Base-by-base conservation (phyloP, 2,888 invertebrate genomes). In the Ecdyonurus torrentis region DNA sequence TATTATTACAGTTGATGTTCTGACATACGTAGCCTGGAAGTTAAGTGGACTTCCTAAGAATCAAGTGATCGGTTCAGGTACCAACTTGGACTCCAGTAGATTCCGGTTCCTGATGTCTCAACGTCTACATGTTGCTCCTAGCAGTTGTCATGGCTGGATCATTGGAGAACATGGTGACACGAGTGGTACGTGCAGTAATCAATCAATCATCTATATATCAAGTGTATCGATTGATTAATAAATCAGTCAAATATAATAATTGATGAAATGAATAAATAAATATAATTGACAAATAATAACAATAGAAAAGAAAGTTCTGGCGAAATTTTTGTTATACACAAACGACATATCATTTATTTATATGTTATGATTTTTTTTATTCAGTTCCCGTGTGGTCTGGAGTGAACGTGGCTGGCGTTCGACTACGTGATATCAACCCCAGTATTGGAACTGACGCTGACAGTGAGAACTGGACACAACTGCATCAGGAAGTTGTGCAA, bases 1-100 rank as follows among this genome's bases (percentile, higher is more conserved):
- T n/a, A n/a, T n/a, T n/a, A n/a, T 71, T 71, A 69, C 73, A 73
- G 92, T 93, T 25, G 95, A 96, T 73, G 86, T 95, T 66, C 78
- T 96, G 71, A 93, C 94, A 0, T 94, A 91, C 73, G 91, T 94
- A 15, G 86, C 94, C n/a, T 96, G 94, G 94, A 93, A 91, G 76
- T 73, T 96, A 63, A 92, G 92, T 67, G 93, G 93, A 5, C 78
- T 95, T 68, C 93, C 95, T 10, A 85, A 86, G 73, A 83, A 91
- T 72, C 83, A 87, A 50, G 89, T 95, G 60, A 86, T 96, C 72
- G 95, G 95, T 10, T 91, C 92, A 59, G 95, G 95, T 3, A 94
- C 94, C 53, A 94, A 94, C 76, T 80, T 96, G 69, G 95, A 95
- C 76, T 91, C 94, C 0, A 90, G 92, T 0, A 79, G 95, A 66